Evolutionary conservation across 2,113 vertebrate species (phyloP), one percentile per base, ranked within the genome.

Genomic region (Pangasianodon gigas): DNA sequence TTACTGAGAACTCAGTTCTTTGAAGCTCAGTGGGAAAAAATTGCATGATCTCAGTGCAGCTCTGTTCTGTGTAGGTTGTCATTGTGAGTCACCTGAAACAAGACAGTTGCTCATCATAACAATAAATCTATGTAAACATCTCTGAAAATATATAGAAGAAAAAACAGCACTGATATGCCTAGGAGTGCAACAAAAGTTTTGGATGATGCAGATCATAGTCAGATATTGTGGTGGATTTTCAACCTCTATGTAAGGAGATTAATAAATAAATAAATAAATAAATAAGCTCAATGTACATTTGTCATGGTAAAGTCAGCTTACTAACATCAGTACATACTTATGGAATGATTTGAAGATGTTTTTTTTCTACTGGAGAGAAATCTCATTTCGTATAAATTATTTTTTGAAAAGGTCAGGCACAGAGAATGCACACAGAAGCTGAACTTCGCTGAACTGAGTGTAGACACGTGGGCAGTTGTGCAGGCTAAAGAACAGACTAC

Each of bases 381-480:
- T 94, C 95, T 96, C 93, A 95, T 96, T 95, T 93, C 91, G 88
- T 93, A 94, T 94, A 94, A 94, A 95, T 96, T 92, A 95, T 93
- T 95, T 90, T 95, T 93, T 93, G 94, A n/a, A 95, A 96, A 95
- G 94, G 96, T 96, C 96, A 95, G 75, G 3, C 48, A 88, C 90
- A 91, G 91, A 94, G 92, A 91, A 94, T 93, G 90, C 91, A 92
- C 89, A 92, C 92, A 89, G 85, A 87, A 90, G 88, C 75, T 93
- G 92, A 94, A 93, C 88, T 79, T 56, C 91, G 85, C 85, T 56
- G 93, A 94, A 92, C 89, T 92, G 92, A 94, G 92, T 86, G 46
- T 56, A 46, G 79, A 86, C 85, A 92, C 44, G 91, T 92, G 90
- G 84, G 81, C 89, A 92, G 88, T 91, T 91, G 91, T 51, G 91